Conservation (phyloP, 1,140 invertebrate species). For the Orius insidiosus region DNA sequence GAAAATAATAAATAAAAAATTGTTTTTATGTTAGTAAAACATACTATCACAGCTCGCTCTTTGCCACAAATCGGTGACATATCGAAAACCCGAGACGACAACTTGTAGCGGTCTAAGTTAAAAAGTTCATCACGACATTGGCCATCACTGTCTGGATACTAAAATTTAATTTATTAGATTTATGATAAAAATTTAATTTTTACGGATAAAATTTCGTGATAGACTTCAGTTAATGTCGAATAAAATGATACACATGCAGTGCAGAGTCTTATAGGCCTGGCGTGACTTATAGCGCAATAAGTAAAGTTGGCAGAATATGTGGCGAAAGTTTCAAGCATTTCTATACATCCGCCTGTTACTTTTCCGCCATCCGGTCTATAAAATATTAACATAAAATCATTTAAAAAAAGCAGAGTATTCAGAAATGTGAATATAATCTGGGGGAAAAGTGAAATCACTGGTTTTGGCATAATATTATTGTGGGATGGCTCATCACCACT, state of each 20-base stretch:
- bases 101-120: slow-evolving; percentile 20
- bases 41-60: slow-evolving; percentile 18
- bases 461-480: too few species aligned
- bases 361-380: too few species aligned
- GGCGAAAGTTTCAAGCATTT: neutral
- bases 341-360: neutral
- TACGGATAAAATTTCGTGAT: neutral
- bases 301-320: neutral
- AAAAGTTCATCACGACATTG: slow-evolving; percentile 17
- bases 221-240: neutral
- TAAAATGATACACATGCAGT: neutral
- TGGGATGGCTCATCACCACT: too few species aligned
- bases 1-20: too few species aligned
- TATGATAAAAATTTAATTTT: too few species aligned
- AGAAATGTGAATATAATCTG: too few species aligned
- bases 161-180: too few species aligned
- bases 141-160: too few species aligned
- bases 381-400: too few species aligned
- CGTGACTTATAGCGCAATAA: slow-evolving; percentile 1
- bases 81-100: slow-evolving; percentile 17
- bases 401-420: too few species aligned
- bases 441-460: too few species aligned
- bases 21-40: slow-evolving; percentile 4
- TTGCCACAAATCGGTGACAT: slow-evolving; percentile 18
- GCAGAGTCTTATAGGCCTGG: neutral